Percentiles rank a stretch among this genome's conserved stretches.
Conservation (phyloP, 1,140 invertebrate species). For the Pentalonia nigronervosa region DNA sequence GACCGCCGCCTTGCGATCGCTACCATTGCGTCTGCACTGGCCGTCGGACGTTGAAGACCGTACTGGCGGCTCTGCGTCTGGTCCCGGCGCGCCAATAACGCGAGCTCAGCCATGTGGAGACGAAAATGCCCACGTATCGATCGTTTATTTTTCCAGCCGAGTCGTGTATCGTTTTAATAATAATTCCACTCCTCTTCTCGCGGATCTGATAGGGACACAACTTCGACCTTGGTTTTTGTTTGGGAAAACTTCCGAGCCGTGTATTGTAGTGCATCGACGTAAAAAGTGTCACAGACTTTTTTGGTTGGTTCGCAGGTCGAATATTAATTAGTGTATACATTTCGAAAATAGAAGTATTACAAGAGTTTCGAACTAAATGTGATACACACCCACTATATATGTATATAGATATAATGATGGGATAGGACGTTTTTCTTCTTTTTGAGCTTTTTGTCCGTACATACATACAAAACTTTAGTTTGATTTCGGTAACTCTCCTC, state of each 20-base stretch:
- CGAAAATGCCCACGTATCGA: neutral
- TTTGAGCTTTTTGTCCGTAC: neutral
- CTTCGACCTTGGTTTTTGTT: neutral
- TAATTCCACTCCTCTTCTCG: neutral
- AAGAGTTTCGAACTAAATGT: neutral
- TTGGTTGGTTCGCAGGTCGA: neutral
- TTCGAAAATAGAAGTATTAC: neutral
- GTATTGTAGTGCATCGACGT: neutral
- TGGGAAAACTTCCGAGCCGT: neutral
- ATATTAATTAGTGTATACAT: neutral
- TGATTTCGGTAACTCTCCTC: neutral
- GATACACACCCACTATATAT: neutral
- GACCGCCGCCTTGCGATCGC: neutral
- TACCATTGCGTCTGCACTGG: neutral
- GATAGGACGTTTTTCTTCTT: neutral
- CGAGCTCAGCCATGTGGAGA: neutral
- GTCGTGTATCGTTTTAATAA: neutral
- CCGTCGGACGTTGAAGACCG: neutral
- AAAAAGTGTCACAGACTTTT: neutral
- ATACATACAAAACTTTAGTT: neutral
- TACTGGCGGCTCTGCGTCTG: neutral
- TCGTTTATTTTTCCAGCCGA: neutral
- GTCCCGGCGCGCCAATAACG: neutral
- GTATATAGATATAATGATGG: neutral
- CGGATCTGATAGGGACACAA: neutral